A percentile compares a stretch with the other conserved stretches of the same genome.
These are phyloP conservation scores for Coregonus clupeaformis DNA, from an alignment of 2,113 vertebrate genomes.

Conservation along the genomic window DNA sequence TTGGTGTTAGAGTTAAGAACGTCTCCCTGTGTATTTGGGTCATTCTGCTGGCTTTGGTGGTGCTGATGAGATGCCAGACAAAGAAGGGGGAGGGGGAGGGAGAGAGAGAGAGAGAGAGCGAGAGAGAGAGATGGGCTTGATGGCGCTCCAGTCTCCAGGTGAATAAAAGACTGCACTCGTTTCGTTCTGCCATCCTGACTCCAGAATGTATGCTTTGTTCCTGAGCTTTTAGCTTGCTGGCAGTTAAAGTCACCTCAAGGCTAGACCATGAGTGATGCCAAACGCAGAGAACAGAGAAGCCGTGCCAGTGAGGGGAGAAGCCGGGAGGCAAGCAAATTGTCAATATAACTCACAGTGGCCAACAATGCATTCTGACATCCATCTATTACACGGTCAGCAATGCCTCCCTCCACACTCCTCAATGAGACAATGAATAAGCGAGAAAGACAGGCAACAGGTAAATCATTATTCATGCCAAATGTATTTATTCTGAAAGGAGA, in stretches of 20 bases:
- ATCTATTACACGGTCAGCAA: slow-evolving; percentile 28
- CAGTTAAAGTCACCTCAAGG: slow-evolving; percentile 60
- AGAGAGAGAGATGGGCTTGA: slow-evolving; percentile 22
- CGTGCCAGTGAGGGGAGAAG: slow-evolving; percentile 21
- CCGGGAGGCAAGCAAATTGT: slow-evolving; percentile 29
- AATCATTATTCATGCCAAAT: slow-evolving; percentile 66
- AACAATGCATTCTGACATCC: slow-evolving; percentile 38
- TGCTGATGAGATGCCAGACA: too few species aligned
- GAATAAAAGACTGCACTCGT: slow-evolving; percentile 38
- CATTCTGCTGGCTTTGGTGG: slow-evolving; percentile 26
- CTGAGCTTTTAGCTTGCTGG: slow-evolving; percentile 39
- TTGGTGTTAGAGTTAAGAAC: neutral
- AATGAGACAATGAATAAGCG: slow-evolving; percentile 24
- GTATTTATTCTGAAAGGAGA: slow-evolving; percentile 64
- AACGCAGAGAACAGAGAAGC: slow-evolving; percentile 28
- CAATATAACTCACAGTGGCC: slow-evolving; percentile 31
- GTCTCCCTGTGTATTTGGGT: neutral
- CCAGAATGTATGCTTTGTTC: slow-evolving; percentile 45
- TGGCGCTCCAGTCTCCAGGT: slow-evolving; percentile 11
- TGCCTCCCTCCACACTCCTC: neutral
- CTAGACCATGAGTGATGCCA: slow-evolving; percentile 49
- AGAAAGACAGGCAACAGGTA: slow-evolving; percentile 12
- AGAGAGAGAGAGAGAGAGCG: neutral
- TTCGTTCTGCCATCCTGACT: slow-evolving; percentile 44
- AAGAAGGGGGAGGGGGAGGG: neutral